A percentile compares a stretch with the other conserved stretches of the same genome.
Conservation (phyloP, 2,113 vertebrate genomes). For the Sylvietta virens region DNA sequence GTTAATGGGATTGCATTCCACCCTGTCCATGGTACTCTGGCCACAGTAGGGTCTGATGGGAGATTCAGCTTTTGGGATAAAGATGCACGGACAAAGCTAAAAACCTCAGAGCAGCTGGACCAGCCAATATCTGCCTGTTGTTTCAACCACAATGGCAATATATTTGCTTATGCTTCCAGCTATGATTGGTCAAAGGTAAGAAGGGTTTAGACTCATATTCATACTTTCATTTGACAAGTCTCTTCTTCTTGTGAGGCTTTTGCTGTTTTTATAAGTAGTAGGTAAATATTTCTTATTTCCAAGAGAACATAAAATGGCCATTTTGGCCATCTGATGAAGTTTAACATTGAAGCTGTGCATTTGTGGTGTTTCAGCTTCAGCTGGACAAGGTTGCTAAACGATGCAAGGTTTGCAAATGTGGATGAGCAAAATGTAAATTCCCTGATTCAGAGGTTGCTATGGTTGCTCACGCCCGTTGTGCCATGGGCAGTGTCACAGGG, state of each 20-base stretch:
- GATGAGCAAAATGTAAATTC: not conserved
- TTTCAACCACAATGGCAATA: constrained; percentile 97
- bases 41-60: constrained; percentile 95
- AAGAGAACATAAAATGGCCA: not conserved
- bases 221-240: not conserved
- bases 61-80: constrained; percentile 99
- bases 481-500: not conserved
- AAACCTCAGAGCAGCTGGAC: constrained; percentile 96
- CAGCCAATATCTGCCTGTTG: constrained; percentile 95
- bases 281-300: not conserved
- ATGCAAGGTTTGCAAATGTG: not conserved
- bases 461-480: not conserved
- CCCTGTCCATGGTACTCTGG: constrained; percentile 93
- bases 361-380: not conserved
- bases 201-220: not conserved
- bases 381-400: not conserved
- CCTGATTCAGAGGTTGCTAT: not conserved
- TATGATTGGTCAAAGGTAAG: constrained; percentile 99
- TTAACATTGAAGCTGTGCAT: not conserved
- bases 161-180: constrained; percentile 96
- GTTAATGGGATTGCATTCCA: constrained; percentile 98
- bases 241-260: not conserved
- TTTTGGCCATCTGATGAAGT: not conserved
- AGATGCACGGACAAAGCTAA: constrained; percentile 96
- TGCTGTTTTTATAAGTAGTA: not conserved